phyloP scores from a whole-genome alignment of 37 sponge, comb jelly and placozoan genomes.

The Agelas oroides region DNA sequence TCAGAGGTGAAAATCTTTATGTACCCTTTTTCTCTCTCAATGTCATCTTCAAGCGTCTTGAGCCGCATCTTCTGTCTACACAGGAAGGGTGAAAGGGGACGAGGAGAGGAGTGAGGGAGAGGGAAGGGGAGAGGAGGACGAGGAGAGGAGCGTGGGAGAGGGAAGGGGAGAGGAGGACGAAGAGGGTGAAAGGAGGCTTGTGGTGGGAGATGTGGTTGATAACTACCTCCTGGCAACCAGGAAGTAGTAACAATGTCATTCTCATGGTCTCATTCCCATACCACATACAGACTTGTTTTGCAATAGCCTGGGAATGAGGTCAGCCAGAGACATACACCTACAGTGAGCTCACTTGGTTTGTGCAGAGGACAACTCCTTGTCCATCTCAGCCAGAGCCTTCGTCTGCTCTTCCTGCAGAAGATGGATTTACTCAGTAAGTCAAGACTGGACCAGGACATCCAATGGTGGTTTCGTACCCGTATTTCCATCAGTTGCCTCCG shows the following conservation, averaged over 20 bases:
- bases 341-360: conserved; percentile 31
- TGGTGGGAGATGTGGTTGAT: too few species aligned
- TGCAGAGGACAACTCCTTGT: conserved; percentile 16
- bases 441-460: too few species aligned
- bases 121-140: conserved; percentile 9
- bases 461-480: conserved; percentile 18
- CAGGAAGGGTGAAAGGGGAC: conserved; percentile 78
- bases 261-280: too few species aligned
- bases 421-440: too few species aligned
- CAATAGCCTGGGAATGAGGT: too few species aligned
- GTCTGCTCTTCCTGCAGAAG: conserved; percentile 35
- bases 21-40: conserved; percentile 66
- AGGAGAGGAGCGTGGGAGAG: conserved; percentile 80
- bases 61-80: conserved; percentile 62
- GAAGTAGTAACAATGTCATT: too few species aligned
- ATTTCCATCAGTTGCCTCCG: background rate
- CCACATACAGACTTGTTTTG: too few species aligned
- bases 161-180: background rate
- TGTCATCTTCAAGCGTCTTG: conserved; percentile 47
- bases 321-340: too few species aligned
- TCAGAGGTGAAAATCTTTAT: too few species aligned
- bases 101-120: conserved; percentile 52
- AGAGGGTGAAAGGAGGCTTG: background rate
- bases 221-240: too few species aligned
- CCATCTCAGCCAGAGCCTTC: conserved; percentile 18